phyloP scores from a whole-genome alignment of 2,113 vertebrate species.

The Halcyon senegalensis region DNA sequence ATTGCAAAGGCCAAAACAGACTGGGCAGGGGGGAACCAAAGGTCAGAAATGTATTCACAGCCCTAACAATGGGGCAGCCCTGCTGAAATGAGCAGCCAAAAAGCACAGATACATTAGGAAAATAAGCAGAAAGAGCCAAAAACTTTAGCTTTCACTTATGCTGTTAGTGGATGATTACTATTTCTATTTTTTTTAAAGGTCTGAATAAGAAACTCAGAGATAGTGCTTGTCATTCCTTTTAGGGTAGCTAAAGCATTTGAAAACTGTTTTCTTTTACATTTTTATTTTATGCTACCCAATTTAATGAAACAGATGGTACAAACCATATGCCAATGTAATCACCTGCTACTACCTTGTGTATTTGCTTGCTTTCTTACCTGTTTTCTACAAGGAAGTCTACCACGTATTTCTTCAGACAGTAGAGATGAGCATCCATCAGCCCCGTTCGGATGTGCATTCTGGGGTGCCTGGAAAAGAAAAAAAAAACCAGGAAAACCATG shows the following conservation, averaged over 20 bases:
- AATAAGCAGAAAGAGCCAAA: not conserved
- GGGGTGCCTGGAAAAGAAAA: conserved; percentile 82
- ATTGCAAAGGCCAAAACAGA: conserved; percentile 64
- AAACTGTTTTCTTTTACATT: not conserved
- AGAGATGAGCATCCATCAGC: conserved; percentile 95
- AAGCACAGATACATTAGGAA: not conserved
- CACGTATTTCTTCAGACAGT: conserved; percentile 95
- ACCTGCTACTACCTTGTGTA: not conserved
- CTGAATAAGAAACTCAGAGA: not conserved
- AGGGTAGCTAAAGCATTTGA: not conserved
- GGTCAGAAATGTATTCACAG: conserved; percentile 60
- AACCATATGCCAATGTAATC: not conserved
- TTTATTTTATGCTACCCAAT: not conserved
- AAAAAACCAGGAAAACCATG: not conserved
- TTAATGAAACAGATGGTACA: not conserved
- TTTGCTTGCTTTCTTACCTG: conserved; percentile 80
- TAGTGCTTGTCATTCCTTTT: not conserved
- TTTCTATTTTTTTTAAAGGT: not conserved
- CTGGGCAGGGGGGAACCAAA: conserved; percentile 46
- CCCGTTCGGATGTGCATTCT: conserved; percentile 94
- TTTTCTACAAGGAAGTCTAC: conserved; percentile 93
- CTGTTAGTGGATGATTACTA: not conserved
- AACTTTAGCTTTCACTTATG: not conserved
- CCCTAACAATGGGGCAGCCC: conserved; percentile 9
- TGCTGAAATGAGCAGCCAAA: conserved; percentile 40